A percentile compares a stretch with the other conserved stretches of the same genome.
Conservation (phyloP, 2,797 vertebrate species). For the Spatula versicolor region DNA sequence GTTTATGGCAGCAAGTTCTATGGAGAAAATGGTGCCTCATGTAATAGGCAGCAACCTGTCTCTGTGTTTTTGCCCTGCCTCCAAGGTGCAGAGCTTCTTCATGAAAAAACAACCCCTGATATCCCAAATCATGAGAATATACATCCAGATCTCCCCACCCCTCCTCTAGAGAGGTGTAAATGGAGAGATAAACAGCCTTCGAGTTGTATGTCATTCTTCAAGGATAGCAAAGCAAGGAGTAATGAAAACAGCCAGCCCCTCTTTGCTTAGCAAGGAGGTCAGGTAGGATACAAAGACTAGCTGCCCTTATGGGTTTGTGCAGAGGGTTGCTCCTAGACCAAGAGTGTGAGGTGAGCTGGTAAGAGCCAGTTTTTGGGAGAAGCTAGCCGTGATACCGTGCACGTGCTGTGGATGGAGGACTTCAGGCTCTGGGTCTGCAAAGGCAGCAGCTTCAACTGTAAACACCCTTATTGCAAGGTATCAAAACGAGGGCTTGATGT, state of each 20-base stretch:
- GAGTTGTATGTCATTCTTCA: not conserved
- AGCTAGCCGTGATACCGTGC: accelerated
- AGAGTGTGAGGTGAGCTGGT: not conserved
- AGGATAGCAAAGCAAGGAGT: not conserved
- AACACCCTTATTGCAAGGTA: not conserved
- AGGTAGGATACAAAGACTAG: too few species aligned
- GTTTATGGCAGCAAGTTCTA: not conserved
- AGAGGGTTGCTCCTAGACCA: accelerated
- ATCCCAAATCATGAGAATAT: not conserved
- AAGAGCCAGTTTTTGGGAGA: not conserved
- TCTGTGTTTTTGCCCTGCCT: not conserved
- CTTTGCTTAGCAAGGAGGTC: not conserved
- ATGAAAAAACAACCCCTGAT: not conserved
- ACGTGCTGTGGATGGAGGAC: not conserved
- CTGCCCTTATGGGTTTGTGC: not conserved
- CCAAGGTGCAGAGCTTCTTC: not conserved
- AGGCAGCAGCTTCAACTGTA: not conserved
- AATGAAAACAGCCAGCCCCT: not conserved
- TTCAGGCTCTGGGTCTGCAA: not conserved
- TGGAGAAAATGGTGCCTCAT: not conserved
- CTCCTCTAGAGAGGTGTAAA: not conserved
- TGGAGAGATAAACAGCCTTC: not conserved
- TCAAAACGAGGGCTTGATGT: not conserved
- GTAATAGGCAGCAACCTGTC: not conserved
- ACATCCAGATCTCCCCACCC: not conserved